A percentile compares a stretch with the other conserved stretches of the same genome.
Conservation (phyloP, 2,797 vertebrate genomes). For the Phoxinus dragarum region DNA sequence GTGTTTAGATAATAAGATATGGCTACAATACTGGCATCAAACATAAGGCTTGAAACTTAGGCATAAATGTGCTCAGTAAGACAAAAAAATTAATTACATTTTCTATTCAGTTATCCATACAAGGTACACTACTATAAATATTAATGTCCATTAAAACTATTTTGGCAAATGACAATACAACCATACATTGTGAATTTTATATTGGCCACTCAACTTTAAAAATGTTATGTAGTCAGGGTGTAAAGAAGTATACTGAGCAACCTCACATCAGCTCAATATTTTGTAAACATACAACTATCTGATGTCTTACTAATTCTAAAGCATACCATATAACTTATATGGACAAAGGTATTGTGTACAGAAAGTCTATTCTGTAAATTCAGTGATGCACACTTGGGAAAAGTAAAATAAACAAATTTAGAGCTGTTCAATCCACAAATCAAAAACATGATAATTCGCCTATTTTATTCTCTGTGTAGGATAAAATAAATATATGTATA, state of each 20-base stretch:
- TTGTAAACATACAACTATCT: conserved; percentile 4
- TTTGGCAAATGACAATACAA: conserved; percentile 49
- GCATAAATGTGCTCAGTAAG: conserved; percentile 21
- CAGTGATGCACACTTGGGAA: background rate
- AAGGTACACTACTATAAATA: conserved; percentile 13
- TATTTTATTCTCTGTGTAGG: background rate
- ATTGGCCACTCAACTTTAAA: conserved; percentile 4
- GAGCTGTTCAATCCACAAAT: background rate
- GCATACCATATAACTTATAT: background rate
- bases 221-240: background rate
- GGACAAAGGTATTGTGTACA: background rate
- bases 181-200: conserved; percentile 28
- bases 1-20: background rate
- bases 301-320: background rate
- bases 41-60: conserved; percentile 24
- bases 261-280: background rate
- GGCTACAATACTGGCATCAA: conserved; percentile 17
- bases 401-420: background rate
- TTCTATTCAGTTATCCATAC: background rate
- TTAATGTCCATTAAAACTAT: background rate
- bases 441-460: background rate
- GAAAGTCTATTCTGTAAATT: background rate
- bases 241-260: background rate
- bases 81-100: background rate
- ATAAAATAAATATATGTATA: background rate